Evolutionary conservation across 2,113 vertebrate species (phyloP), one percentile per base, ranked within the genome.

Genomic region (Mastomys natalensis): DNA sequence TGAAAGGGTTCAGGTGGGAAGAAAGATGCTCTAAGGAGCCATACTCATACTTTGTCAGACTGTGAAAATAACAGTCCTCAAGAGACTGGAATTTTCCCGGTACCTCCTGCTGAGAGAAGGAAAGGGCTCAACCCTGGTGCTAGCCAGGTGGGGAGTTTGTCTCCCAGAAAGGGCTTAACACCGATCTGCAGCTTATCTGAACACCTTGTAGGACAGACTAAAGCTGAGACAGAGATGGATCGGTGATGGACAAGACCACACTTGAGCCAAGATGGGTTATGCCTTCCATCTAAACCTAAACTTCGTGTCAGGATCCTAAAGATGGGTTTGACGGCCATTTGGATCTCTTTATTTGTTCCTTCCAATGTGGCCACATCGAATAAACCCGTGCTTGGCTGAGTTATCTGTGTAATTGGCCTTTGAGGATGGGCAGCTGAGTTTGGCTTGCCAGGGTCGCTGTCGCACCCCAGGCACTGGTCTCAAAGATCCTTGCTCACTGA

Each of bases 401-500:
- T 51, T 26, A 7, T 37, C 17, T 53, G 85, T n/a, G 45, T 70
- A 8, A 70, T 16, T 70, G 85, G 85, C 64, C 60, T 34, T 48
- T 70, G 60, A 64, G 26, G 58, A 64, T 45, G n/a, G 34, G 82
- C 31, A 40, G 58, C n/a, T 45, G 81, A 51, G 84, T 66, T 62
- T 68, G 31, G 34, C 64, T 26, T 37, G 19, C 1, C 15, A 22
- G 45, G 0, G 9, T 0, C 2, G 19, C 8, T 34, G 26, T 21
- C 0, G 12, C 55, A 4, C 43, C 11, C 11, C 45, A 24, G 85
- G 17, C 85, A 70, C 6, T 24, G 64, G 5, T 1, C 1, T 9
- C 45, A 70, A 37, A n/a, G 86, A 68, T n/a, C 29, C 43, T 26
- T 40, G 5, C 13, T 31, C 29, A 0, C 17, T 5, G 73, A 0